Percentiles rank a stretch among this genome's conserved stretches.
Conservation (phyloP, 1,140 invertebrate species). For the Reticulitermes speratus region DNA sequence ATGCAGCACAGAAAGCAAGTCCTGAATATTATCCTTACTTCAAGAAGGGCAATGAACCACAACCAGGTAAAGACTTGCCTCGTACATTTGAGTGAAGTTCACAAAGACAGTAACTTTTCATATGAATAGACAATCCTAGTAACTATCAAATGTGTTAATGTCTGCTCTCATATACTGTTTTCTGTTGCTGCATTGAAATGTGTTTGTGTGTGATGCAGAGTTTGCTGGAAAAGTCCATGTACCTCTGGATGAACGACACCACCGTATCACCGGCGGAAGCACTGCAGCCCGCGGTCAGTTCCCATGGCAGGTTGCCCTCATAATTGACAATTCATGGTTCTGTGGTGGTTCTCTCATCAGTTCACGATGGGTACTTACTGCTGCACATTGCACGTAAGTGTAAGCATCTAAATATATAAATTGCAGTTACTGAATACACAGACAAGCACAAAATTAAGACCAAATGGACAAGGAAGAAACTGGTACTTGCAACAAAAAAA, state of each 20-base stretch:
- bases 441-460: no score
- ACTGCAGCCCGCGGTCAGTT: constrained; percentile 29
- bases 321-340: constrained; percentile 27
- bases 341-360: constrained; percentile 41
- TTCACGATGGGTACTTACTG: constrained; percentile 39
- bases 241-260: not conserved
- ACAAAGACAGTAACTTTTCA: not conserved
- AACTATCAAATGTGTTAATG: not conserved
- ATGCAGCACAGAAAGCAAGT: not conserved
- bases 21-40: not conserved
- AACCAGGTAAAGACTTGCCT: not conserved
- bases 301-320: constrained; percentile 32
- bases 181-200: not conserved
- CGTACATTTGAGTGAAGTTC: not conserved
- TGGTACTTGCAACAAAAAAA: no score
- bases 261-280: constrained; percentile 30
- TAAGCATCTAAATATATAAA: no score
- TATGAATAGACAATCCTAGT: not conserved
- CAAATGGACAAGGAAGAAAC: no score
- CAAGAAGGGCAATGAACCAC: not conserved
- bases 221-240: constrained; percentile 43
- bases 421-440: no score
- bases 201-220: not conserved
- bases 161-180: not conserved
- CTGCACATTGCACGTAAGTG: constrained; percentile 38